A percentile compares a stretch with the other conserved stretches of the same genome.
phyloP scores from a whole-genome alignment of 2,113 vertebrate species.

The Tyrannus savana region DNA sequence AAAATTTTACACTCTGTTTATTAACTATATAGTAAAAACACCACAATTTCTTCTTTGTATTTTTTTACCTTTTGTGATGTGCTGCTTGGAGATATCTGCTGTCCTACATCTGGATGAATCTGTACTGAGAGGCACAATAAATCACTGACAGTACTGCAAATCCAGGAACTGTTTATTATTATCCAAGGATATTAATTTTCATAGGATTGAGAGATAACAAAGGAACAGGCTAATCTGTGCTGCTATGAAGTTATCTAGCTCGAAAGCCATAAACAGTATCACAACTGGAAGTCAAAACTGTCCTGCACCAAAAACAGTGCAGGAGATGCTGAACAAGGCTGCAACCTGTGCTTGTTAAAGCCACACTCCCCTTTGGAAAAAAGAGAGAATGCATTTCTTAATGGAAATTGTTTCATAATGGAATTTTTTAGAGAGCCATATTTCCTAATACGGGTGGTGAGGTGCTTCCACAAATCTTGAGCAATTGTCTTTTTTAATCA shows the following conservation, averaged over 20 bases:
- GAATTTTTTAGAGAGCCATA: not conserved
- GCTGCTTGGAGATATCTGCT: not conserved
- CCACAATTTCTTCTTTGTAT: not conserved
- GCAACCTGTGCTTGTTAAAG: not conserved
- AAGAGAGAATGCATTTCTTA: not conserved
- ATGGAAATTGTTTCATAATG: not conserved
- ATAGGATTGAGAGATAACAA: not conserved
- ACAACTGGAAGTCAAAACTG: not conserved
- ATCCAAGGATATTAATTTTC: not conserved
- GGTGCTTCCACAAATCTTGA: not conserved
- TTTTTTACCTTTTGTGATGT: not conserved
- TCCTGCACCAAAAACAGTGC: not conserved
- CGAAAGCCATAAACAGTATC: not conserved
- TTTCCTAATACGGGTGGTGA: not conserved
- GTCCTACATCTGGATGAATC: not conserved
- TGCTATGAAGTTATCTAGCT: not conserved
- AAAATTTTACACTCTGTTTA: not conserved
- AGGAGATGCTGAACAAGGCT: not conserved
- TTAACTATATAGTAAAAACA: not conserved
- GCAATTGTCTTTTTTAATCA: conserved; percentile 2
- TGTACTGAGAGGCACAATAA: not conserved
- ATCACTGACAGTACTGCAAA: not conserved
- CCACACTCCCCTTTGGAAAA: not conserved
- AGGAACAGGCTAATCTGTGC: not conserved
- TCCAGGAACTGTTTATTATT: not conserved